phyloP scores from a whole-genome alignment of 2,113 vertebrate species.

The Emydocephalus ijimae region DNA sequence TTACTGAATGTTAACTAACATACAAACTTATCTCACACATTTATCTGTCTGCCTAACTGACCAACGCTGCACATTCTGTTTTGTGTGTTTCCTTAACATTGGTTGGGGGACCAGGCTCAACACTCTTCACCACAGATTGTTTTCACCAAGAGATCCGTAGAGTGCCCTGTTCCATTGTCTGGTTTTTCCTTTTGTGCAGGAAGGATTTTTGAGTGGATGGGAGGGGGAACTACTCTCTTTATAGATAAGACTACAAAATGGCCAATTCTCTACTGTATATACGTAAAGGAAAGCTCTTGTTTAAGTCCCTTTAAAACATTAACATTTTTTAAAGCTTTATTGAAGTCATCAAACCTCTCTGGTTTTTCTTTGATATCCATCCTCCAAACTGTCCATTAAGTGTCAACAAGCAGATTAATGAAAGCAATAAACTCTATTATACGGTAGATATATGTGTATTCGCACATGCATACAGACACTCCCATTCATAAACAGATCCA shows the following conservation, averaged over 20 bases:
- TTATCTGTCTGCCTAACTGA: too few species aligned
- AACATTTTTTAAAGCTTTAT: not conserved
- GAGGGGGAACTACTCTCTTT: not conserved
- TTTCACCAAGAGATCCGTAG: not conserved
- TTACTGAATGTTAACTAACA: too few species aligned
- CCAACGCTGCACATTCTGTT: too few species aligned
- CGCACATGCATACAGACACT: not conserved
- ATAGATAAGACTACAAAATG: not conserved
- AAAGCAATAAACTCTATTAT: not conserved
- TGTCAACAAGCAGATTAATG: not conserved
- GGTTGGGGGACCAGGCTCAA: too few species aligned
- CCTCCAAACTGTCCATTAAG: not conserved
- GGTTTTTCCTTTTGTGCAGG: not conserved
- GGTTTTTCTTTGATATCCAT: not conserved
- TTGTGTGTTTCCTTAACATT: too few species aligned
- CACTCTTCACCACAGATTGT: not conserved
- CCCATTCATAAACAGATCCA: not conserved
- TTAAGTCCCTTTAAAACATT: not conserved
- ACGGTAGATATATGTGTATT: not conserved
- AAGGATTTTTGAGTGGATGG: not conserved
- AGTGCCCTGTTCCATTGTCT: not conserved
- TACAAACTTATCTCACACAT: too few species aligned
- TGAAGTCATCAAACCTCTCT: not conserved
- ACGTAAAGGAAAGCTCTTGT: not conserved
- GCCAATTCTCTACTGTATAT: not conserved